phyloP scores from a whole-genome alignment of 2,888 invertebrate genomes.

The Melieria picta region DNA sequence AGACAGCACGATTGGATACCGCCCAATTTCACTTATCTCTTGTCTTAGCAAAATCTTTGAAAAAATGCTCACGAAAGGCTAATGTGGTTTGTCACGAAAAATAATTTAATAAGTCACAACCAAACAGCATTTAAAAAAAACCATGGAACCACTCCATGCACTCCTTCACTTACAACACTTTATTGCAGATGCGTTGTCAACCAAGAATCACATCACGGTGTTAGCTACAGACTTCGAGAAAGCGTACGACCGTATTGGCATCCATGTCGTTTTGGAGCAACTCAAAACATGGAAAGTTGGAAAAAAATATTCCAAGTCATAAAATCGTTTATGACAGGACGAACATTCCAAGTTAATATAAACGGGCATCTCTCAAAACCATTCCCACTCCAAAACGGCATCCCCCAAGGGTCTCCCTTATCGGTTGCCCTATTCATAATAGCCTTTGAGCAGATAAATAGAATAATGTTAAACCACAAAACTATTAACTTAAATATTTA shows the following conservation, averaged over 20 bases:
- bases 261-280: constrained; percentile 6
- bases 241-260: not conserved
- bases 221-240: constrained; percentile 23
- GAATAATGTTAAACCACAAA: constrained; percentile 19
- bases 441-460: constrained; percentile 29
- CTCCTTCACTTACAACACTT: constrained; percentile 29
- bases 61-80: constrained; percentile 11
- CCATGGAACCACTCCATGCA: constrained; percentile 18
- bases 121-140: constrained; percentile 34
- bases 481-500: constrained; percentile 19
- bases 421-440: constrained; percentile 30
- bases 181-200: constrained; percentile 19
- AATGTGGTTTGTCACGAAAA: constrained; percentile 23
- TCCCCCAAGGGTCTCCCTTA: constrained; percentile 33
- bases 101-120: constrained; percentile 23
- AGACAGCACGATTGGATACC: constrained; percentile 12
- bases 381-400: constrained; percentile 28
- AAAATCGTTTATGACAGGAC: constrained; percentile 23
- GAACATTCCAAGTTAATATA: constrained; percentile 15
- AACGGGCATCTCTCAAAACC: not conserved
- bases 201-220: constrained; percentile 23
- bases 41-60: constrained; percentile 25
- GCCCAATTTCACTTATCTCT: constrained; percentile 27
- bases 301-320: constrained; percentile 16
- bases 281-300: constrained; percentile 25